A percentile compares a stretch with the other conserved stretches of the same genome.
Conservation (phyloP, 2,113 vertebrate genomes). For the Corythoichthys intestinalis region DNA sequence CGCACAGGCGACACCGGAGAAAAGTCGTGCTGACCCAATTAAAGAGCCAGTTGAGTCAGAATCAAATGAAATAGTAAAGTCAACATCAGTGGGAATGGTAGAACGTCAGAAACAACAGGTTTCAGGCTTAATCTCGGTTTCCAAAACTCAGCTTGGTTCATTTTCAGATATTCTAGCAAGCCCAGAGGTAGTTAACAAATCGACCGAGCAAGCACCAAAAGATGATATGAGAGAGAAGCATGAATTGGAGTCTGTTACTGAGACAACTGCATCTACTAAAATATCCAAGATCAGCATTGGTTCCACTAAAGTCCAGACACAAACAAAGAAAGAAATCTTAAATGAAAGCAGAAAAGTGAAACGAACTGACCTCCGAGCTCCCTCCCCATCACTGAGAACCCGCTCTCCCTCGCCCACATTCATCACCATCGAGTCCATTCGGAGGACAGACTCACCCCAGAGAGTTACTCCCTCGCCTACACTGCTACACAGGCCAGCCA, state of each 20-base stretch:
- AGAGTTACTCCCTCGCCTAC: constrained; percentile 67
- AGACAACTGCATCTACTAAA: constrained; percentile 56
- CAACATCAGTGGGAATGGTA: constrained; percentile 59
- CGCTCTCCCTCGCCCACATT: constrained; percentile 81
- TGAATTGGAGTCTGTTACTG: constrained; percentile 61
- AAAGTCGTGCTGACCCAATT: constrained; percentile 48
- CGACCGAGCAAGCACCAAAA: constrained; percentile 65
- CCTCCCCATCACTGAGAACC: constrained; percentile 73
- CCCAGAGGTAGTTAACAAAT: constrained; percentile 34
- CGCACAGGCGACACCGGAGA: constrained; percentile 43
- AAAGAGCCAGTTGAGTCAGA: constrained; percentile 46
- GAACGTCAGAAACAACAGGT: constrained; percentile 71
- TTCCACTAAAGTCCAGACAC: constrained; percentile 61
- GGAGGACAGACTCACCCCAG: constrained; percentile 69
- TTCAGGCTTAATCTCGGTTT: constrained; percentile 71
- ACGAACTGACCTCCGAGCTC: constrained; percentile 52
- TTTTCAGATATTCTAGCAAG: constrained; percentile 72
- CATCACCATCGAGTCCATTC: constrained; percentile 83
- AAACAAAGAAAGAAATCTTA: constrained; percentile 54
- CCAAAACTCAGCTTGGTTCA: constrained; percentile 65
- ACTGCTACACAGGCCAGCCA: constrained; percentile 63
- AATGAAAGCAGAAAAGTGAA: constrained; percentile 63
- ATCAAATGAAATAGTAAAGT: constrained; percentile 53
- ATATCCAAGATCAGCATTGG: constrained; percentile 67
- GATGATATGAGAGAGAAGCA: constrained; percentile 69